These are phyloP conservation scores for Rhagophthalmus giganteus DNA, from an alignment of 2,888 invertebrate species.

Conservation along the genomic window DNA sequence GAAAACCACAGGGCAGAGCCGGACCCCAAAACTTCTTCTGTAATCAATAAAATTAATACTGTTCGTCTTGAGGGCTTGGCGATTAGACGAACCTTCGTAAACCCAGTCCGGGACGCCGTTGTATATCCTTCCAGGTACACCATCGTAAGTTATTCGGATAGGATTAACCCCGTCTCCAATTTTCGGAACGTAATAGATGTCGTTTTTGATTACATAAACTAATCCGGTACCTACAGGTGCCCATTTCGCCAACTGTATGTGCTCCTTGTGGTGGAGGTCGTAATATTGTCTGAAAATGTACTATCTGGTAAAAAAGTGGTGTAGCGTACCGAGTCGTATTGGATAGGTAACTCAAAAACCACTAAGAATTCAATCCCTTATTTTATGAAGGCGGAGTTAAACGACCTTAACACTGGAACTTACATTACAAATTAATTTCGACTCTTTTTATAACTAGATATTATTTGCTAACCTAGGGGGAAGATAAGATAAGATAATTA, in stretches of 20 bases:
- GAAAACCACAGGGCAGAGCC: slow-evolving; percentile 82
- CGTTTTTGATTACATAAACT: slow-evolving; percentile 69
- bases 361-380: too few relatives aligned
- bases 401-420: too few relatives aligned
- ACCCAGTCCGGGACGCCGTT: slow-evolving; percentile 92
- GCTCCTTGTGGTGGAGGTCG: slow-evolving; percentile 59
- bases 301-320: background rate
- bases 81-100: slow-evolving; percentile 87
- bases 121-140: slow-evolving; percentile 68
- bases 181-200: slow-evolving; percentile 65
- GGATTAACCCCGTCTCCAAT: slow-evolving; percentile 41
- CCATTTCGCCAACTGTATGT: slow-evolving; percentile 68
- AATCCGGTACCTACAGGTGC: slow-evolving; percentile 58
- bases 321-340: background rate
- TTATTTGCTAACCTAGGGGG: too few relatives aligned
- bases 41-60: slow-evolving; percentile 40
- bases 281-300: slow-evolving; percentile 51
- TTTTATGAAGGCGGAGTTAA: too few relatives aligned
- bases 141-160: slow-evolving; percentile 60
- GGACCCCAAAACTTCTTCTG: slow-evolving; percentile 77
- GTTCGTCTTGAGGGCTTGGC: too few relatives aligned
- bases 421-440: too few relatives aligned
- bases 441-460: too few relatives aligned
- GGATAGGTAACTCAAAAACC: too few relatives aligned
- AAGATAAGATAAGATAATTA: too few relatives aligned